These are phyloP conservation scores for Oscheius myriophilus DNA, from an alignment of 2,888 invertebrate species.

Conservation along the genomic window DNA sequence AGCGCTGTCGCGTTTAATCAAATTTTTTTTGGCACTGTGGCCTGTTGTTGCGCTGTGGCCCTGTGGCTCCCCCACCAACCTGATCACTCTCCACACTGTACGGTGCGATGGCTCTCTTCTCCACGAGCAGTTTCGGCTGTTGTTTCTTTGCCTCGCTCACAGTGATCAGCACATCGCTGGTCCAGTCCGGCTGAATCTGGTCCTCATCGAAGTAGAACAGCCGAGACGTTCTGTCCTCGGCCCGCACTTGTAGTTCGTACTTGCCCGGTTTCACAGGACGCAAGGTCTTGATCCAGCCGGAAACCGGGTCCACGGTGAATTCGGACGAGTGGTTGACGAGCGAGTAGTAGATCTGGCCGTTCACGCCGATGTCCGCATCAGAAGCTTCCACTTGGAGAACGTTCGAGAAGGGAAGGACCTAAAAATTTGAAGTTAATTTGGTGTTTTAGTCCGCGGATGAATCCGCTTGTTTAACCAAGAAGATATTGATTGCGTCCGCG, in stretches of 20 bases:
- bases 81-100: constrained; percentile 11
- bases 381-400: constrained; percentile 78
- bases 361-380: constrained; percentile 93
- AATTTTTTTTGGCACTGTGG: too few relatives aligned
- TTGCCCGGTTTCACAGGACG: constrained; percentile 47
- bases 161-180: constrained; percentile 36
- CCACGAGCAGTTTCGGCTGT: constrained; percentile 31
- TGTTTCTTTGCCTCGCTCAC: constrained; percentile 34
- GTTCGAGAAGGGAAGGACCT: constrained; percentile 25
- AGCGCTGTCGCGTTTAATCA: too few relatives aligned
- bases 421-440: background rate
- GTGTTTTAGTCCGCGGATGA: too few relatives aligned
- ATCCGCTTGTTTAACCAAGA: too few relatives aligned
- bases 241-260: constrained; percentile 49
- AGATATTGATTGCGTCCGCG: too few relatives aligned
- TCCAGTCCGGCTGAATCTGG: constrained; percentile 46
- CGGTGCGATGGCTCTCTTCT: constrained; percentile 29
- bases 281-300: constrained; percentile 60
- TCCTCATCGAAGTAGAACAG: constrained; percentile 56
- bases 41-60: too few relatives aligned
- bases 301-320: constrained; percentile 88
- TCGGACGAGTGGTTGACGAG: constrained; percentile 77
- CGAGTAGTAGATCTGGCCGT: constrained; percentile 96
- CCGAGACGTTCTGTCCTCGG: constrained; percentile 65
- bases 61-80: too few relatives aligned